phyloP scores from a whole-genome alignment of 1,140 invertebrate species.

The Aphaenogaster floridana region DNA sequence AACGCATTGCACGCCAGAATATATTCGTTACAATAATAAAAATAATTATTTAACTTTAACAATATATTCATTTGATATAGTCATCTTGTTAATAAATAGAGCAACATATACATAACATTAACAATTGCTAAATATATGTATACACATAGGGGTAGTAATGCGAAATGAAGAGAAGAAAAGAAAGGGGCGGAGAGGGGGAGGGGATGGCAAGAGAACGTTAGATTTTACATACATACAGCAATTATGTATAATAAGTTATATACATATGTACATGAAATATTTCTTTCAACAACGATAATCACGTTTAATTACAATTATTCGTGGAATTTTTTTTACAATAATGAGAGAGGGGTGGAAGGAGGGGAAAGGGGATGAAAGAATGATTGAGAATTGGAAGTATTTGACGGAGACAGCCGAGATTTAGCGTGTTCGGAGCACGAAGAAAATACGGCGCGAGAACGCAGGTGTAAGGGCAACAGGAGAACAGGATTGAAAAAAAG shows the following conservation, averaged over 20 bases:
- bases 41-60: slow-evolving; percentile 83
- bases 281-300: slow-evolving; percentile 81
- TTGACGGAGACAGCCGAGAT: slow-evolving; percentile 71
- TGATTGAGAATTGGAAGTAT: slow-evolving; percentile 45
- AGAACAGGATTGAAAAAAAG: slow-evolving; percentile 28
- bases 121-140: slow-evolving; percentile 79
- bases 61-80: slow-evolving; percentile 82
- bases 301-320: slow-evolving; percentile 76
- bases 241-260: slow-evolving; percentile 54
- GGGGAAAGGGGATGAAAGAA: not conserved
- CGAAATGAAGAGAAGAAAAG: slow-evolving; percentile 13
- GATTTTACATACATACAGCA: slow-evolving; percentile 70
- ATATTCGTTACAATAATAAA: slow-evolving; percentile 72
- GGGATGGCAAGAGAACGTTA: slow-evolving; percentile 57
- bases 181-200: slow-evolving; percentile 16
- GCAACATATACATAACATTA: slow-evolving; percentile 86
- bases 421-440: slow-evolving; percentile 84
- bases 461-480: slow-evolving; percentile 47
- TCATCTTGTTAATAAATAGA: slow-evolving; percentile 86
- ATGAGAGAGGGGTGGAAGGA: not conserved
- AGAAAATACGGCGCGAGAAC: slow-evolving; percentile 41
- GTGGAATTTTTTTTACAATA: slow-evolving; percentile 71
- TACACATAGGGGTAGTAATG: slow-evolving; percentile 69
- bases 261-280: slow-evolving; percentile 83
- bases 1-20: slow-evolving; percentile 60